A percentile compares a stretch with the other conserved stretches of the same genome.
These are phyloP conservation scores for Coreius guichenoti DNA, from an alignment of 2,797 vertebrate genomes.

Conservation along the genomic window DNA sequence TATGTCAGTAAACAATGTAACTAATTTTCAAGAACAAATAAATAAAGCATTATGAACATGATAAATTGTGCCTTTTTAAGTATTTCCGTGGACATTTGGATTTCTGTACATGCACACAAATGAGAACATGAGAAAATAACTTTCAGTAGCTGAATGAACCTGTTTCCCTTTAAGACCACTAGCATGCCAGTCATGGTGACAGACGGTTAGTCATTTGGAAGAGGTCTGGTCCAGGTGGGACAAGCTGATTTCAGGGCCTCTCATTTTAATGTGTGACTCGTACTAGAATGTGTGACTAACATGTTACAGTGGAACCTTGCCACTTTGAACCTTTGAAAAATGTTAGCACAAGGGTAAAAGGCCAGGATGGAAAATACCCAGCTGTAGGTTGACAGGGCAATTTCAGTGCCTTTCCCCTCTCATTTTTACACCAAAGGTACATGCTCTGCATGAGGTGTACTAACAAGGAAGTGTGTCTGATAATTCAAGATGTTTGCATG, in stretches of 20 bases:
- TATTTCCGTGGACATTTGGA: background rate
- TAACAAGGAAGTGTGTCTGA: background rate
- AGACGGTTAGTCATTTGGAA: conserved; percentile 68
- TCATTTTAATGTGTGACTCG: conserved; percentile 68
- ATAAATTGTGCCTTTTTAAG: background rate
- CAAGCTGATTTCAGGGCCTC: conserved; percentile 68
- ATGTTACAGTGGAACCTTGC: conserved; percentile 45
- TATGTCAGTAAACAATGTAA: no score
- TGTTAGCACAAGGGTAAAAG: conserved; percentile 22
- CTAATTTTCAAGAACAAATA: background rate
- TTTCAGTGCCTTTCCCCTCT: conserved; percentile 6
- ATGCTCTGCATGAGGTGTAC: conserved; percentile 7
- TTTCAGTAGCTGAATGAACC: conserved; percentile 20
- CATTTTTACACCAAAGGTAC: conserved; percentile 12
- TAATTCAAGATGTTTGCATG: conserved; percentile 11
- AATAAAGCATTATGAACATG: background rate
- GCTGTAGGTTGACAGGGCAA: conserved; percentile 3
- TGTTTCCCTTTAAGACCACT: conserved; percentile 66
- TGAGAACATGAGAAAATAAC: background rate
- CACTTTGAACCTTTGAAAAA: conserved; percentile 65
- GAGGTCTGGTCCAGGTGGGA: conserved; percentile 71
- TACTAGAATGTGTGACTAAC: conserved; percentile 79
- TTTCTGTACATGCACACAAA: background rate
- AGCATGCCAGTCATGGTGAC: conserved; percentile 65
- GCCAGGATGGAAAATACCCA: conserved; percentile 18